Evolutionary conservation across 2,113 vertebrate genomes (phyloP).

Genomic region (mouse (Mus musculus)): DNA sequence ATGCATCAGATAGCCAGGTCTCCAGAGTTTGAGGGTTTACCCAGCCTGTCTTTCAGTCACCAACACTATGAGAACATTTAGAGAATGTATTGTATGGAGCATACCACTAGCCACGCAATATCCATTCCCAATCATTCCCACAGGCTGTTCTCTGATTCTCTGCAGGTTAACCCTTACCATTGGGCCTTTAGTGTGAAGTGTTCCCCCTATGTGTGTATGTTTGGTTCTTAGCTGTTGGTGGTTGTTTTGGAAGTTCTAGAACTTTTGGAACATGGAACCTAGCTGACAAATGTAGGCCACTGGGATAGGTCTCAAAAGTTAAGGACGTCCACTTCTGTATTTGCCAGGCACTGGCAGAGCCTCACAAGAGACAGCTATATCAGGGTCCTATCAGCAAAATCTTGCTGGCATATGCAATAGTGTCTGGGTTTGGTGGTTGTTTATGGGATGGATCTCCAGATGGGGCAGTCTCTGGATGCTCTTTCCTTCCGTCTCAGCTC

Average conservation of each 20-base stretch:
- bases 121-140: background rate
- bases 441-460: too few relatives aligned
- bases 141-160: background rate
- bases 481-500: too few relatives aligned
- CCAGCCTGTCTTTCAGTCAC: background rate
- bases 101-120: background rate
- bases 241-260: background rate
- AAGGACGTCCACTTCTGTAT: too few relatives aligned
- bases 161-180: background rate
- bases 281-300: background rate
- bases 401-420: too few relatives aligned
- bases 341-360: too few relatives aligned
- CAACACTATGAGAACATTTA: background rate
- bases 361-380: too few relatives aligned
- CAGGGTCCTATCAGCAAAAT: too few relatives aligned
- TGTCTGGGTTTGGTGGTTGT: too few relatives aligned
- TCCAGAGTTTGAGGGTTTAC: background rate
- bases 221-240: background rate
- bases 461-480: too few relatives aligned
- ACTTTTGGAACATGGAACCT: background rate
- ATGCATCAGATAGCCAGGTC: too few relatives aligned
- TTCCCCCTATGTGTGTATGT: background rate
- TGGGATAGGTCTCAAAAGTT: too few relatives aligned
- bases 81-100: background rate
- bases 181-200: background rate